Base-by-base conservation (phyloP, 2,888 invertebrate species). In the Bellardia bayeri region DNA sequence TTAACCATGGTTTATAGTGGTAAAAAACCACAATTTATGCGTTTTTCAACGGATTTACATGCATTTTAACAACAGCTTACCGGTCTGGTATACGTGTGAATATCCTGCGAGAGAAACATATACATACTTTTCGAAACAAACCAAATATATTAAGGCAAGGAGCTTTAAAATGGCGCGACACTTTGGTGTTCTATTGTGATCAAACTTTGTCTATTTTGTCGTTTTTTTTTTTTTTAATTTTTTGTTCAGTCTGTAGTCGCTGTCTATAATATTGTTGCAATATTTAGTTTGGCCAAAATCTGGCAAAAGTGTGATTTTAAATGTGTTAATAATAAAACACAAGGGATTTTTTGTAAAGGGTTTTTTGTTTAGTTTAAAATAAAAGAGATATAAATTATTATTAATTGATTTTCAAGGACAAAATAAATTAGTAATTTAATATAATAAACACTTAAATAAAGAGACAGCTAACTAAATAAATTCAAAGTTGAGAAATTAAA, bases 31-130 rank as follows among this genome's bases (percentile, higher is more conserved):
- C 80, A 87, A 86, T 86, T 86, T 86, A 86, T 86, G 83, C 86
- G 75, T 75, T 86, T 86, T 86, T 75, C 86, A 83, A 63, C 64
- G 86, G 86, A 86, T 83, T 86, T 86, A 80, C 86, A 86, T 86
- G 80, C 79, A 86, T 86, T 86, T 86, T 83, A 80, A 83, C 83
- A 80, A 66, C 75, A 83, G 86, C 79, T 86, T 83, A 86, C 63
- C 54, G 64, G 64, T 86, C 74, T 76, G 83, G 74, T 33, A 79
- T 58, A 80, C 68, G 82, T 83, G 82, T 64, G 80, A 86, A 76
- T 86, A 81, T 81, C 82, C 68, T 58, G 82, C 75, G 13, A 74
- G 30, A 54, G 58, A 23, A 64, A 64, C 71, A 71, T 79, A 83
- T 63, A 82, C 81, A 83, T 16, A 64, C 72, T 66, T 42, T 56